Base-by-base conservation (phyloP, 92 coral and sea anemone species). In the Zoanthus gigantus region DNA sequence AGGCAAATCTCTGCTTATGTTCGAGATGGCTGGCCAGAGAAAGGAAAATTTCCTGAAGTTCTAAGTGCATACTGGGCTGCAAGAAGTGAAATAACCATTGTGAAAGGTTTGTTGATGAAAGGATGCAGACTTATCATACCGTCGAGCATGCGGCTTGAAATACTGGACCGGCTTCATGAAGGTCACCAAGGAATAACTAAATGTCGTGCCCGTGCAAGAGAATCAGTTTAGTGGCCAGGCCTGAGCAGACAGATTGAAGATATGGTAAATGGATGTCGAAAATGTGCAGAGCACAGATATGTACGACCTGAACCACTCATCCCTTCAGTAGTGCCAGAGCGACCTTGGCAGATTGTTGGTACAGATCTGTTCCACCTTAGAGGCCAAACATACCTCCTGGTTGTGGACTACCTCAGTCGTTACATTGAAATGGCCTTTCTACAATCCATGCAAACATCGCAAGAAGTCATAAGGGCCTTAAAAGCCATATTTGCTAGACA, bases 11-110 rank as follows among this genome's bases (percentile, higher is more conserved):
- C 75, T n/a, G 78, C 46, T 52, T 93, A 91, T 82, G 29, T 76
- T 65, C 54, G 54, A 72, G 92, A 73, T 50, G 92, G 94, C 14
- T 94, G 95, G 94, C 95, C 95, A 45, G 95, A 89, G 61, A 76
- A 79, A 52, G 60, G 81, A 44, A 84, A 68, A 5, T 57, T 89
- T 18, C 93, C 94, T 23, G 86, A 85, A 4, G 92, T 84, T 15
- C 80, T 94, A 14, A 82, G 73, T 13, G 87, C 90, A 1, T 94
- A 90, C 84, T 91, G 94, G 91, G 57, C 76, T 0, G 46, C 69
- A 3, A 72, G 88, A 83, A 87, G 88, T 18, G 88, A 83, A 58
- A 76, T 90, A 16, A 79, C 88, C 77, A 66, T 78, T 63, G 79
- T 87, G 16, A 86, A 73, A 57, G 94, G 94, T 4, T 88, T 89